Conservation (phyloP, 2,888 invertebrate species). For the Rhamphomyia laevipes region DNA sequence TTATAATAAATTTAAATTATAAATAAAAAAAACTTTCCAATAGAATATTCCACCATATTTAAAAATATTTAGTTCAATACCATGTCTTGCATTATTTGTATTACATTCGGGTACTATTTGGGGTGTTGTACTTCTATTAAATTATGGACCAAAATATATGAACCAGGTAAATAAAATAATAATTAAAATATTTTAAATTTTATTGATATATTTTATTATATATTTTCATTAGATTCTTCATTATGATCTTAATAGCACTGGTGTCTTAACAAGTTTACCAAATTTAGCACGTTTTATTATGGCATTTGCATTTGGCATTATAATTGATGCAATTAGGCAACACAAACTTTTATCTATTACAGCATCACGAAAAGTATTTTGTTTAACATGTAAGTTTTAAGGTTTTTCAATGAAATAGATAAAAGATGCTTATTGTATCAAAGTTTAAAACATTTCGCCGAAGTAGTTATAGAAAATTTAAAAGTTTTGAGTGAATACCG, state of each 20-base stretch:
- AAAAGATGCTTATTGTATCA: too few species aligned
- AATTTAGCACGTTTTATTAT: conserved; percentile 56
- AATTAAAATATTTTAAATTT: background rate
- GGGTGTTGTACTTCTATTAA: conserved; percentile 64
- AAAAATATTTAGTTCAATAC: conserved; percentile 47
- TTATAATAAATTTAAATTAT: conserved; percentile 20
- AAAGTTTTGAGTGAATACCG: too few species aligned
- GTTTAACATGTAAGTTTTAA: conserved; percentile 48
- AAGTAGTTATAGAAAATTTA: too few species aligned
- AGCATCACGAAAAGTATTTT: conserved; percentile 52
- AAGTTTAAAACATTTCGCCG: too few species aligned
- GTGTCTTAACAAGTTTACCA: conserved; percentile 56
- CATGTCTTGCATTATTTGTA: conserved; percentile 52
- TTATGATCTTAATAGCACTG: conserved; percentile 58
- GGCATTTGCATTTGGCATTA: conserved; percentile 57
- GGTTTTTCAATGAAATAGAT: too few species aligned
- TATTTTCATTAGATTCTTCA: conserved; percentile 42
- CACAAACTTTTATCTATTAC: conserved; percentile 40
- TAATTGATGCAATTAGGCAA: conserved; percentile 51
- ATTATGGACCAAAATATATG: conserved; percentile 63
- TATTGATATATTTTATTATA: background rate
- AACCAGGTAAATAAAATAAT: conserved; percentile 40
- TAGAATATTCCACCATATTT: conserved; percentile 55
- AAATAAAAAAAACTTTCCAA: too few species aligned
- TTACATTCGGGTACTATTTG: conserved; percentile 67